Evolutionary conservation across 2,797 vertebrate genomes (phyloP), one percentile per base, ranked within the genome.

Genomic region (Anableps anableps): DNA sequence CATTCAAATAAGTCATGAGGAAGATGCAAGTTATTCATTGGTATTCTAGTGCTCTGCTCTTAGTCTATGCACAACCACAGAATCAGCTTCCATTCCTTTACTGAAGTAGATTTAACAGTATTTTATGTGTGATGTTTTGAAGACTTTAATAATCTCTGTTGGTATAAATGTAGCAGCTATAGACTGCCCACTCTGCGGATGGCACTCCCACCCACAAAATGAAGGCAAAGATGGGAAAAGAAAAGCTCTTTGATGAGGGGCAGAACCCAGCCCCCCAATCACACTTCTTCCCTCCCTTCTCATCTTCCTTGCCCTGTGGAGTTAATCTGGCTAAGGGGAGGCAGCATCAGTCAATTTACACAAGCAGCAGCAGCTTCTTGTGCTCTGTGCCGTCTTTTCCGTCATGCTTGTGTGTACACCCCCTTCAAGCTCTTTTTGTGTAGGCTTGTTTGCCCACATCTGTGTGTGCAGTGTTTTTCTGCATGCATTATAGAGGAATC

Each of bases 261-360:
- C 91, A 86, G 80, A 89, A 87, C 91, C 91, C 92, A 91, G 88
- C 89, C 55, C 53, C 92, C 90, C 84, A 71, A 89, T 83, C 84
- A 2, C 88, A 79, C 88, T 84, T 82, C 72, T 86, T 83, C 85
- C 86, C 92, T 87, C 88, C 85, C 90, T 87, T 86, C 74, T 80
- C 84, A 78, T 80, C 89, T 87, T 81, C 86, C 83, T 91, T 91
- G 92, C 94, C 94, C 95, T 93, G 91, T 93, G 90, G 94, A 95
- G 94, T 93, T 95, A 93, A 95, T 95, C 93, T 92, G 92, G 91
- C 91, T 93, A 92, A 93, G 92, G 90, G 87, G 88, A 92, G 91
- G 89, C 87, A 91, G 92, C 92, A 88, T 90, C 94, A 90, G 89
- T 92, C 92, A 93, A 93, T 94, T 95, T 94, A 90, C 89, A 92